Evolutionary conservation across 2,797 vertebrate species (phyloP), one percentile per base, ranked within the genome.

Genomic region (Mus caroli): DNA sequence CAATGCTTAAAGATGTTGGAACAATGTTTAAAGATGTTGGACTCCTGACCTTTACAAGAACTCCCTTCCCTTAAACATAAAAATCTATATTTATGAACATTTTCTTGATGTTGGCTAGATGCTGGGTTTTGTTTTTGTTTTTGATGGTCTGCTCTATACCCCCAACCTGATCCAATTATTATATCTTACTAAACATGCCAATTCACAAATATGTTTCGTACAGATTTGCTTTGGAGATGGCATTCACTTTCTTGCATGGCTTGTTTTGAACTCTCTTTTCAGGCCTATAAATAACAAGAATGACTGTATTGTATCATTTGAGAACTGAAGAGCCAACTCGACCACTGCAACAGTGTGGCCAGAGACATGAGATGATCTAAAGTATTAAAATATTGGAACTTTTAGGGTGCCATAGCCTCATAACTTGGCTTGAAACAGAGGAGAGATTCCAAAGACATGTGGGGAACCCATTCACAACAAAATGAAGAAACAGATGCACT

Each of bases 401-500:
- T 83, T 88, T 58, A 46, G 46, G 22, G 7, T 88, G 54, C 54
- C 2, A 6, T 60, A 76, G 71, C 56, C 91, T 93, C 0, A 1
- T 77, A 78, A 19, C 80, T 94, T 83, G 91, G 52, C 40, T 93
- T 91, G 4, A 83, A 86, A 88, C 22, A 75, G 19, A 92, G 46
- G 43, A 89, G 52, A n/a, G 92, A 97, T 95, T 78, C 83, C 40
- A 89, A 34, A 95, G 54, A 60, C 22, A 22, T 78, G 37, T 60
- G 78, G 93, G 93, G n/a, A 76, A 15, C 37, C 84, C 43, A 76
- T 93, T 34, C 79, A 82, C 71, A 97, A 95, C 46, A 96, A 97
- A 97, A 94, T 60, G 97, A 95, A 80, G 96, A 98, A 97, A 73
- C 86, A 95, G 88, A 95, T 96, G 94, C 54, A 94, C 62, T 98